These are phyloP conservation scores for Corythaeola cristata DNA, from an alignment of 2,113 vertebrate genomes.

Conservation along the genomic window DNA sequence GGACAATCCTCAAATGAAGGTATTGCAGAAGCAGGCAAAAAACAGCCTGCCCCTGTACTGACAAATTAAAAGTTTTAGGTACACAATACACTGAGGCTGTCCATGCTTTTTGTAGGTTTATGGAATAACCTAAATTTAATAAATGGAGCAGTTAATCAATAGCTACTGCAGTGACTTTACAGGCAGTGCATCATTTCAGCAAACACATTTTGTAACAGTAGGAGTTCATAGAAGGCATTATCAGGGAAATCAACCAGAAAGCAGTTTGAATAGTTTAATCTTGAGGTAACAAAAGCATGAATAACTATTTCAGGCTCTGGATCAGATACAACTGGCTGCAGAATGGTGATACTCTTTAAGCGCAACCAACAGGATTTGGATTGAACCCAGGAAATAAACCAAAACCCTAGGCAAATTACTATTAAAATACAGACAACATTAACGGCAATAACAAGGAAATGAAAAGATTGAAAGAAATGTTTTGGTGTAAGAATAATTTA, in stretches of 20 bases:
- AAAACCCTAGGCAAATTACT: constrained; percentile 37
- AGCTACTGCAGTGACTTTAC: background rate
- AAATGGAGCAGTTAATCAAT: background rate
- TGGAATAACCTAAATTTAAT: background rate
- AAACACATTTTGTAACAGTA: background rate
- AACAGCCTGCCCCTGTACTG: background rate
- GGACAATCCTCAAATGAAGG: background rate
- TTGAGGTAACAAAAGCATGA: constrained; percentile 50
- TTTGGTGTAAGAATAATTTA: constrained; percentile 1
- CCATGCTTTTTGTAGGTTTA: background rate
- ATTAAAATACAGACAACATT: constrained; percentile 25
- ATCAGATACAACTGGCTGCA: constrained; percentile 55
- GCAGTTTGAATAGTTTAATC: constrained; percentile 30
- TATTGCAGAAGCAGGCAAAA: background rate
- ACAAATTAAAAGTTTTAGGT: background rate
- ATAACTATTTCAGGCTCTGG: constrained; percentile 52
- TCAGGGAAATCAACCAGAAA: constrained; percentile 4
- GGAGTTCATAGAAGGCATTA: constrained; percentile 21
- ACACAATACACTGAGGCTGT: background rate
- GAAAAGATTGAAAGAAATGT: background rate
- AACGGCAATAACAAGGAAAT: constrained; percentile 4
- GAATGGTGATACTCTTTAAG: constrained; percentile 53
- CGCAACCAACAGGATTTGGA: constrained; percentile 11
- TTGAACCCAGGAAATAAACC: constrained; percentile 42
- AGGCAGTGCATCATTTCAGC: background rate